Percentiles rank a stretch among this genome's conserved stretches.
phyloP scores from a whole-genome alignment of 2,888 invertebrate genomes.

The Nebria brevicollis region DNA sequence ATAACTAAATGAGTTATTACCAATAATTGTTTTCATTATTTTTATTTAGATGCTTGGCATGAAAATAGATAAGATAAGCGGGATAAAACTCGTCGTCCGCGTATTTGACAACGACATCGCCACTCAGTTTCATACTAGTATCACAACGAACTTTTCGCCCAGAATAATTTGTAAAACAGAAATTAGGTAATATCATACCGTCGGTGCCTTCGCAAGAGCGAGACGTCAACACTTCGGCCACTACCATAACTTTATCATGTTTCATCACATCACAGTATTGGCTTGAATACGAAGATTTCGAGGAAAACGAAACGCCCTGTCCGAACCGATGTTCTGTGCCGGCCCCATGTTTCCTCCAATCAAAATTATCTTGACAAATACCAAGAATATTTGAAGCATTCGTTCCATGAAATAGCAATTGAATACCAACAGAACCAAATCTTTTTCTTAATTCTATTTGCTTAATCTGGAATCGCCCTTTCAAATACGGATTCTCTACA shows the following conservation, averaged over 20 bases:
- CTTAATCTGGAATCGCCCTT: conserved; percentile 49
- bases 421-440: conserved; percentile 46
- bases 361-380: conserved; percentile 55
- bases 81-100: conserved; percentile 56
- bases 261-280: conserved; percentile 51
- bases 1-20: too few relatives aligned
- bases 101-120: conserved; percentile 55
- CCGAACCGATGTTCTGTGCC: conserved; percentile 53
- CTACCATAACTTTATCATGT: conserved; percentile 52
- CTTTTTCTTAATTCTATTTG: conserved; percentile 48
- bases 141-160: conserved; percentile 50
- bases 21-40: background rate
- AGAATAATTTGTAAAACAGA: background rate
- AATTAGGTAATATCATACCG: conserved; percentile 52
- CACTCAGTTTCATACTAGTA: conserved; percentile 53
- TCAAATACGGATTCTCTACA: conserved; percentile 48
- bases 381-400: conserved; percentile 48
- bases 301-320: conserved; percentile 55
- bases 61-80: conserved; percentile 53
- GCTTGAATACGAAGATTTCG: conserved; percentile 52
- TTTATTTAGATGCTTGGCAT: conserved; percentile 23
- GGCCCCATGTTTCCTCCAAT: conserved; percentile 54
- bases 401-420: conserved; percentile 55
- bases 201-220: conserved; percentile 49
- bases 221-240: conserved; percentile 52